These are phyloP conservation scores for Natrix natrix DNA, from an alignment of 2,797 vertebrate genomes.

Conservation along the genomic window DNA sequence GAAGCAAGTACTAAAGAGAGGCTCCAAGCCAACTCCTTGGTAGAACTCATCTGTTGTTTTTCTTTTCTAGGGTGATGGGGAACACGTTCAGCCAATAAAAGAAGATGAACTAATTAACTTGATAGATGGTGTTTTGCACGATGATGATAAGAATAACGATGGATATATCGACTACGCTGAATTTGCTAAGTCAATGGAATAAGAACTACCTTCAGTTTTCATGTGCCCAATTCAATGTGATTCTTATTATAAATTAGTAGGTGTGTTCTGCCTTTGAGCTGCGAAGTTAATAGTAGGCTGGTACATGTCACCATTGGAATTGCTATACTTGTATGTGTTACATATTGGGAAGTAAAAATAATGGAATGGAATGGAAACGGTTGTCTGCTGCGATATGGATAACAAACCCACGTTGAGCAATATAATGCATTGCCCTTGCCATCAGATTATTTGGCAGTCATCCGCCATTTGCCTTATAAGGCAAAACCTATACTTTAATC, in stretches of 20 bases:
- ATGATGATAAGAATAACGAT: constrained; percentile 95
- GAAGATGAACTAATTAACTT: constrained; percentile 89
- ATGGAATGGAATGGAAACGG: background rate
- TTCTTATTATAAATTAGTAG: constrained; percentile 35
- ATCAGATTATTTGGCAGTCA: constrained; percentile 9
- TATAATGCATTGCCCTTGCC: background rate
- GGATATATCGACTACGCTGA: constrained; percentile 97
- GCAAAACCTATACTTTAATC: background rate
- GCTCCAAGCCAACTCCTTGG: background rate
- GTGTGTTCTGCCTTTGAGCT: constrained; percentile 36
- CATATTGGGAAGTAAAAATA: constrained; percentile 34
- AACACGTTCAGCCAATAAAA: constrained; percentile 79
- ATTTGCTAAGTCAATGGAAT: constrained; percentile 93
- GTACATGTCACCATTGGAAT: constrained; percentile 25
- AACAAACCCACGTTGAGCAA: background rate
- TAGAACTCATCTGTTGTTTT: constrained; percentile 7
- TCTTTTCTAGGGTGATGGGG: constrained; percentile 79
- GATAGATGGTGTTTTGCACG: constrained; percentile 89
- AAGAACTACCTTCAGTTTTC: constrained; percentile 32
- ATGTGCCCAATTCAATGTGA: constrained; percentile 71
- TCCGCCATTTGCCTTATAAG: background rate
- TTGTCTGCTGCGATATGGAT: background rate
- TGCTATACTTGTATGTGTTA: constrained; percentile 42
- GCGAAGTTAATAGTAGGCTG: constrained; percentile 35
- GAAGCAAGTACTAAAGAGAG: background rate